Percentiles rank a stretch among this genome's conserved stretches.
Evolutionary conservation across 2,888 invertebrate species (phyloP).

Genomic region (Tyria jacobaeae): DNA sequence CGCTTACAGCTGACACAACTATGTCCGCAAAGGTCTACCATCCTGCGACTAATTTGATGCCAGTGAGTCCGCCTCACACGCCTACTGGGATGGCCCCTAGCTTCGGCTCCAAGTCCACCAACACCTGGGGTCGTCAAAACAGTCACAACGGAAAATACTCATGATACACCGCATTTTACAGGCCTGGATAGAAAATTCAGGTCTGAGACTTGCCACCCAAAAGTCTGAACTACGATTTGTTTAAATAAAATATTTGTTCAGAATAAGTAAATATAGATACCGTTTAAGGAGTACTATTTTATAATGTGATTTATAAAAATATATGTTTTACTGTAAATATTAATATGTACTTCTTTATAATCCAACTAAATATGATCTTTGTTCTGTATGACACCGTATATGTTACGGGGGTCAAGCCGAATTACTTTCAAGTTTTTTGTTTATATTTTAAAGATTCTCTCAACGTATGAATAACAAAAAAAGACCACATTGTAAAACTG

Average conservation of each 20-base stretch:
- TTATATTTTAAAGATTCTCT: too few relatives aligned
- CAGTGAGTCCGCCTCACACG: slow-evolving; percentile 67
- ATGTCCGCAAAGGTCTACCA: slow-evolving; percentile 78
- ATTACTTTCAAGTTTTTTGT: too few relatives aligned
- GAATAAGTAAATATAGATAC: background rate
- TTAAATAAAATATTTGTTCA: slow-evolving; percentile 14
- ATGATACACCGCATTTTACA: slow-evolving; percentile 42
- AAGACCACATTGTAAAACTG: too few relatives aligned
- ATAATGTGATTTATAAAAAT: background rate
- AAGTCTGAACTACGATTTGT: slow-evolving; percentile 13
- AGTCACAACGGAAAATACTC: slow-evolving; percentile 71
- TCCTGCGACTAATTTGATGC: slow-evolving; percentile 79
- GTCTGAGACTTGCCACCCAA: slow-evolving; percentile 21
- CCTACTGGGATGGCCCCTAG: slow-evolving; percentile 64
- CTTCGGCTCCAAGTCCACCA: slow-evolving; percentile 56
- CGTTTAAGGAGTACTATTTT: background rate
- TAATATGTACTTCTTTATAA: too few relatives aligned
- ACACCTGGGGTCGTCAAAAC: slow-evolving; percentile 69
- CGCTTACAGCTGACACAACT: slow-evolving; percentile 67
- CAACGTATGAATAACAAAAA: too few relatives aligned
- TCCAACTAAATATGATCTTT: too few relatives aligned
- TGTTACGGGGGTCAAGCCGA: too few relatives aligned
- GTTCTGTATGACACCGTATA: too few relatives aligned
- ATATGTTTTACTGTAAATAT: too few relatives aligned
- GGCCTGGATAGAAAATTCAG: slow-evolving; percentile 23